Base-by-base conservation (phyloP, 1,140 invertebrate species). In the Lepidurus couesii region DNA sequence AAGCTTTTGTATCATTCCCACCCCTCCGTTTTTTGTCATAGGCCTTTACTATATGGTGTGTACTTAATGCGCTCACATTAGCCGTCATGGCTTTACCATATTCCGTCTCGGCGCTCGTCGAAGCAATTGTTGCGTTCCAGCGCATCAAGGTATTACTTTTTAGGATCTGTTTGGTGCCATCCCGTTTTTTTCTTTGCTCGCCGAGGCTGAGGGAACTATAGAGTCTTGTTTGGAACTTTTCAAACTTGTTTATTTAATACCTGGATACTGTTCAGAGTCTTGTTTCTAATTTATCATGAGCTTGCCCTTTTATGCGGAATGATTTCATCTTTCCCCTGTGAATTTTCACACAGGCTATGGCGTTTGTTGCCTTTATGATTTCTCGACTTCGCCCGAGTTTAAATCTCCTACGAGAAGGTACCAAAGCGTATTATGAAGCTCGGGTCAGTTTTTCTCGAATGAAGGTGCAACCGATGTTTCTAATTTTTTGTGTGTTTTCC, bases 341-440 rank as follows among this genome's bases (percentile, higher is more conserved):
- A 16, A 65, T 65, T 65, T 65, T 4, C 53, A 7, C 13, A 16
- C 77, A 86, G 83, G 85, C 85, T 8, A 87, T 86, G 80, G 84
- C 84, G 7, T 81, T 84, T 8, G 82, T 86, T n/a, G 86, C 85
- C 65, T 82, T 87, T n/a, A 86, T 85, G 81, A 84, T 83, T 79
- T 84, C 78, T n/a, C 78, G 78, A 8, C 43, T 79, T 21, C 78
- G 78, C 9, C 73, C 78, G 9, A 65, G 75, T 16, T 73, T 80
- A 42, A 77, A 77, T 76, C 42, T 53, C 21, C 42, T 75, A 24
- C 45, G 79, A 13, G 79, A 80, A 77, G 47, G 75, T 42, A 42
- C 75, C n/a, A 80, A 78, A 11, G 75, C 75, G 3, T 77, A 42
- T 34, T 74, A 77, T 24, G 79, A 80, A 44, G 79, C 76, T 44